Evolutionary conservation across 2,113 vertebrate genomes (phyloP), one percentile per base, ranked within the genome.

Genomic region (Nannospalax galili): DNA sequence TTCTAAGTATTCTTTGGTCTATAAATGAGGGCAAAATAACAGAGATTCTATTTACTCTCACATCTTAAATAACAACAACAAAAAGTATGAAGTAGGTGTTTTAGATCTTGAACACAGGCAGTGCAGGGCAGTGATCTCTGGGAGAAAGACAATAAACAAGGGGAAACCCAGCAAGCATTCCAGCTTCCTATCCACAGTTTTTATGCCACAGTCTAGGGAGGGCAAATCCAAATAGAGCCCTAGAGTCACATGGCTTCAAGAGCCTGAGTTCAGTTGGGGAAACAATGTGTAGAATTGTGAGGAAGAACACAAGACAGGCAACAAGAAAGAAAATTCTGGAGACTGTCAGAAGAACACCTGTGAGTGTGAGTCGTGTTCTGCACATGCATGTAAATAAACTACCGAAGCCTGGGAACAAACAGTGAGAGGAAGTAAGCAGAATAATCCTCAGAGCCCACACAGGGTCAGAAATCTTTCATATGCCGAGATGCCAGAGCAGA

Each of bases 141-240:
- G 85, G 42, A 72, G 67, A 84, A 81, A 88, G n/a, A n/a, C 77
- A 82, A 84, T 82, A 94, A 81, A 40, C 37, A 86, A 74, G 2
- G 26, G 35, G 1, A 48, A 52, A 4, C 30, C 58, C 70, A n/a
- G 70, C 3, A 72, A 94, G 35, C 8, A 1, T 58, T 40, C 37
- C 72, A 45, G 40, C 24, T 84, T 40, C 67, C 58, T 26, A 69
- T 72, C 3, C 9, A 82, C 17, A 77, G 15, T 56, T 78, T 75
- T 81, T 15, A 74, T 3, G 22, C 1, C n/a, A 20, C 4, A 35
- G 22, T 7, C n/a, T 56, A 32, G 20, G 24, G 26, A 48, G 3
- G 0, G 32, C 14, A 28, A 56, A 16, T 19, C 60, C 74, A 77
- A 60, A 56, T 0, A 67, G 64, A 64, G 16, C 17, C 35, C 26